Percentiles rank a stretch among this genome's conserved stretches.
Evolutionary conservation across 1,140 invertebrate genomes (phyloP).

Genomic region (Pinna nobilis): DNA sequence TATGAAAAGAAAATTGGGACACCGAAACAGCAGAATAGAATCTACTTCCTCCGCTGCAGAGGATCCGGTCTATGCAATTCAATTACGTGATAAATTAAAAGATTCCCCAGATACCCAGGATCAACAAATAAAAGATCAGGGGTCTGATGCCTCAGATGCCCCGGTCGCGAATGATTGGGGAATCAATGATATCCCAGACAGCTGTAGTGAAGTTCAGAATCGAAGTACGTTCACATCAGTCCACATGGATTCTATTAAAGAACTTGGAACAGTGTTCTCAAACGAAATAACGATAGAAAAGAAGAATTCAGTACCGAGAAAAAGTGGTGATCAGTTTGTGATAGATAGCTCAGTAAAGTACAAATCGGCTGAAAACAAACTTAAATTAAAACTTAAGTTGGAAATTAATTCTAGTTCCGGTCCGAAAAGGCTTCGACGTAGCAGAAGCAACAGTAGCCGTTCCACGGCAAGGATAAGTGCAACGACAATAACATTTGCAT

Average conservation of each 20-base stretch:
- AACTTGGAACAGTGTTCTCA: too few relatives aligned
- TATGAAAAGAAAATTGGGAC: neutral
- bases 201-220: too few relatives aligned
- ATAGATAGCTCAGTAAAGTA: neutral
- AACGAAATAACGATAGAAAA: neutral
- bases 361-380: neutral
- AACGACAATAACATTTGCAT: slow-evolving; percentile 1
- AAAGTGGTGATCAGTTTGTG: neutral
- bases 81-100: neutral
- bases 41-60: neutral
- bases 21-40: neutral
- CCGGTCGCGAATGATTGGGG: neutral
- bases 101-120: neutral
- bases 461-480: neutral
- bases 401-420: neutral
- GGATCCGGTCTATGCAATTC: too few relatives aligned
- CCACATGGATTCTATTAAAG: too few relatives aligned
- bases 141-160: neutral
- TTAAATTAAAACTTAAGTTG: neutral
- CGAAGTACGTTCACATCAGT: too few relatives aligned
- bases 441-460: neutral
- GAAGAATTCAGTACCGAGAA: neutral
- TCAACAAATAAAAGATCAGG: neutral
- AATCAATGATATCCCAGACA: too few relatives aligned
- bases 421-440: too few relatives aligned